phyloP scores from a whole-genome alignment of 2,888 invertebrate genomes.

The Acanthococcus lagerstroemiae region DNA sequence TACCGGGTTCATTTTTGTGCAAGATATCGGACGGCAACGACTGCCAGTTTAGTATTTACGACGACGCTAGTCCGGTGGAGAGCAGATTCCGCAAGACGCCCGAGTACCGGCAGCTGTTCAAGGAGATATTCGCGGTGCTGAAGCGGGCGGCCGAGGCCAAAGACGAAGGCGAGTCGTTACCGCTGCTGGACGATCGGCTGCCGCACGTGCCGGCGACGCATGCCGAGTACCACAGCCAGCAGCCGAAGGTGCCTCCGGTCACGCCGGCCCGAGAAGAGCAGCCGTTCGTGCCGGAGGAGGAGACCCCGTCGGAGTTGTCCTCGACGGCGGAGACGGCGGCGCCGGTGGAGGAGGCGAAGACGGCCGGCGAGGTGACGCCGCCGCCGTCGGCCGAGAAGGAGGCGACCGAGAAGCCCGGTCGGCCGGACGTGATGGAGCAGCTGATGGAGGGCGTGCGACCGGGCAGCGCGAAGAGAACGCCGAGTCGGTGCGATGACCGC shows the following conservation, averaged over 20 bases:
- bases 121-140: conserved; percentile 71
- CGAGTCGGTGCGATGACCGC: neutral
- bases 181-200: conserved; percentile 53
- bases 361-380: neutral
- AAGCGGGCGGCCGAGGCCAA: conserved; percentile 76
- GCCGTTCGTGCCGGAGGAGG: conserved; percentile 15
- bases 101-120: conserved; percentile 68
- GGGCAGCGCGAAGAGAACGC: conserved; percentile 49
- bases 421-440: conserved; percentile 65
- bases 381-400: neutral
- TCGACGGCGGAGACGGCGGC: neutral
- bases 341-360: neutral
- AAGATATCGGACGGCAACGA: conserved; percentile 77
- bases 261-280: conserved; percentile 49
- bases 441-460: conserved; percentile 56
- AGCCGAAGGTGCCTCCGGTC: conserved; percentile 55
- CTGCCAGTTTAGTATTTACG: conserved; percentile 75
- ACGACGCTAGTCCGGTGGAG: conserved; percentile 67
- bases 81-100: conserved; percentile 72
- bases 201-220: neutral
- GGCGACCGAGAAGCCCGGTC: conserved; percentile 29
- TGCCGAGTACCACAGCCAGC: conserved; percentile 5
- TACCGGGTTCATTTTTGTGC: conserved; percentile 71
- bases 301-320: neutral
- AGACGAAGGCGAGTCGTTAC: conserved; percentile 65